Evolutionary conservation across 2,113 vertebrate genomes (phyloP).

Genomic region (Thermophis baileyi): DNA sequence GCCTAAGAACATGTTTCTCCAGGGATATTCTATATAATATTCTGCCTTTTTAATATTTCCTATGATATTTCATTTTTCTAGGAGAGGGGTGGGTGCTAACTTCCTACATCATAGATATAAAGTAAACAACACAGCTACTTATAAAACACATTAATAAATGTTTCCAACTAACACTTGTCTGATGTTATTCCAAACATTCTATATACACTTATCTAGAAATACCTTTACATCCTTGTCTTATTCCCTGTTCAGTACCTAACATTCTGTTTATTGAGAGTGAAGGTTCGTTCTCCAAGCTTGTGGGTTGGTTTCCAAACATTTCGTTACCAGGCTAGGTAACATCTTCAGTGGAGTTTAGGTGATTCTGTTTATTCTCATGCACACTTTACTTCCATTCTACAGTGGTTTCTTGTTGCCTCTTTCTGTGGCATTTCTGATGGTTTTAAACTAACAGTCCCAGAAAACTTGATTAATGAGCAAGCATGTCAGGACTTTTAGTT

Average conservation of each 20-base stretch:
- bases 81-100: too few species aligned
- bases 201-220: not conserved
- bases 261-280: not conserved
- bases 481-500: not conserved
- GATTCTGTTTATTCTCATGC: not conserved
- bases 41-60: too few species aligned
- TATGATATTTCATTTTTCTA: too few species aligned
- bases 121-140: not conserved
- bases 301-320: too few species aligned
- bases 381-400: not conserved
- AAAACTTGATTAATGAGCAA: not conserved
- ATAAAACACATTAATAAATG: not conserved
- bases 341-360: too few species aligned
- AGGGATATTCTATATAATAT: too few species aligned
- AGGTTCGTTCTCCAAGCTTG: too few species aligned
- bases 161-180: not conserved
- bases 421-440: not conserved
- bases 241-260: not conserved
- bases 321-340: too few species aligned
- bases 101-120: not conserved
- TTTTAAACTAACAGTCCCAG: not conserved
- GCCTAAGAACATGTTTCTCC: too few species aligned
- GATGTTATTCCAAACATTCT: not conserved
- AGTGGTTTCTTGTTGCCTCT: not conserved
- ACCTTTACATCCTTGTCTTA: not conserved